phyloP scores from a whole-genome alignment of 2,888 invertebrate species.

The Drosophila atroscutellata region DNA sequence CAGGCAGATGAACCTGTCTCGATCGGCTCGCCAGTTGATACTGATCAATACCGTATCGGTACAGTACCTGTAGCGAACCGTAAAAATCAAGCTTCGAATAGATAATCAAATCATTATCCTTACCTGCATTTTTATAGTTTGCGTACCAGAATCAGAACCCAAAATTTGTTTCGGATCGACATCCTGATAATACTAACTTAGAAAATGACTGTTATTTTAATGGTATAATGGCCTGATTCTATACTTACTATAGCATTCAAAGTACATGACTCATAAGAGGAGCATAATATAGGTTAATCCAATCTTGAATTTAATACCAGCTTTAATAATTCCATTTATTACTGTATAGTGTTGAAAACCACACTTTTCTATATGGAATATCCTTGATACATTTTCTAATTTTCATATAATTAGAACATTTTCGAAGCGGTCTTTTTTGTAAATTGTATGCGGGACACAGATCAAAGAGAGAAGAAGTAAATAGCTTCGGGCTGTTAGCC shows the following conservation, averaged over 20 bases:
- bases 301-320: background rate
- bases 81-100: background rate
- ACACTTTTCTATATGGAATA: background rate
- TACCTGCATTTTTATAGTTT: background rate
- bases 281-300: background rate
- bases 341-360: background rate
- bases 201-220: background rate
- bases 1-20: background rate
- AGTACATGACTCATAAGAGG: background rate
- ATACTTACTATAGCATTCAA: background rate
- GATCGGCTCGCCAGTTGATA: background rate
- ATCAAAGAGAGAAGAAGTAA: background rate
- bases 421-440: background rate
- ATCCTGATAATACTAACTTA: background rate
- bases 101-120: background rate
- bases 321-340: background rate
- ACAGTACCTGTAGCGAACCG: too few relatives aligned
- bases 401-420: background rate
- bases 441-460: background rate
- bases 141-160: background rate
- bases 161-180: background rate
- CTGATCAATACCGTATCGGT: too few relatives aligned
- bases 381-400: background rate
- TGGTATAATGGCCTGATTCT: background rate
- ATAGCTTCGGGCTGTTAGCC: background rate